Evolutionary conservation across 1,140 invertebrate species (phyloP).

Genomic region (Protaetia brevitarsis): DNA sequence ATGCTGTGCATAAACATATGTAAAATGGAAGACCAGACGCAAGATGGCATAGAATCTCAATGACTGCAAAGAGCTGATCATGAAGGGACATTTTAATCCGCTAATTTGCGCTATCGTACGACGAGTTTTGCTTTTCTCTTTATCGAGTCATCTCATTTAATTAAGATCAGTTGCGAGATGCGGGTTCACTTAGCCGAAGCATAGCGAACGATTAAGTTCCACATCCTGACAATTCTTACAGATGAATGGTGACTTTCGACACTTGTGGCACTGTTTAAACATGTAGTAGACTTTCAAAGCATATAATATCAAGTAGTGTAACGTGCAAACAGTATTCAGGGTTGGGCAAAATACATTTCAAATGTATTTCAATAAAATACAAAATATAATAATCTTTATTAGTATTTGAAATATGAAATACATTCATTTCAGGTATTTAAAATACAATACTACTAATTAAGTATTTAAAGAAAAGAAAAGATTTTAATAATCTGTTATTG

Average conservation of each 20-base stretch:
- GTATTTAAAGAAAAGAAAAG: too few relatives aligned
- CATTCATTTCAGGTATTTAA: too few relatives aligned
- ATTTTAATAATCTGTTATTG: too few relatives aligned
- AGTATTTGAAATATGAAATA: too few relatives aligned
- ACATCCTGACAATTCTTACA: neutral
- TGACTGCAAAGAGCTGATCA: neutral
- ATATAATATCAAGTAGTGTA: neutral
- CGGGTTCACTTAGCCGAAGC: neutral
- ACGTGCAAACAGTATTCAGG: neutral
- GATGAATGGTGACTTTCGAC: neutral
- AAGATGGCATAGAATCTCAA: neutral
- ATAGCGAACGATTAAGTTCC: neutral
- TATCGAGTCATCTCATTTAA: neutral
- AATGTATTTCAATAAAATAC: too few relatives aligned
- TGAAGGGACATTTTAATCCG: neutral
- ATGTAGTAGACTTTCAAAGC: too few relatives aligned
- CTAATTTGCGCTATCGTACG: neutral
- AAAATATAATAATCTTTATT: too few relatives aligned
- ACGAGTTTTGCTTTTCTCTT: neutral
- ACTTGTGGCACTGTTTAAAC: too few relatives aligned
- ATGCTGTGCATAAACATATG: neutral
- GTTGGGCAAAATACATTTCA: too few relatives aligned
- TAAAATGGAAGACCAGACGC: neutral
- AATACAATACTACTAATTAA: too few relatives aligned
- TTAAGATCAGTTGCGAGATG: neutral